These are phyloP conservation scores for Diorhabda elongata DNA, from an alignment of 1,140 invertebrate species.

Conservation along the genomic window DNA sequence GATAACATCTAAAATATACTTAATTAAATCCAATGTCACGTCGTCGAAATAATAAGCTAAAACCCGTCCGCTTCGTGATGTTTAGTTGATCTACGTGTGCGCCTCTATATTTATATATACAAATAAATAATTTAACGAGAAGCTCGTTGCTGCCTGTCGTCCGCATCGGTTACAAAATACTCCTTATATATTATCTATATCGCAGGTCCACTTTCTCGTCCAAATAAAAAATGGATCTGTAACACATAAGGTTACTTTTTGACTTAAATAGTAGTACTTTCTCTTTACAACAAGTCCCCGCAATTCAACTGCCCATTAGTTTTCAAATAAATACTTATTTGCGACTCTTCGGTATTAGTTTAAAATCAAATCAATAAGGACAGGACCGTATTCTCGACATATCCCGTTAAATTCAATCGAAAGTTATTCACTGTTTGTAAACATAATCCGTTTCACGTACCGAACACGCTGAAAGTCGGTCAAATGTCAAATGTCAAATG, in stretches of 20 bases:
- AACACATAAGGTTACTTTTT: constrained; percentile 36
- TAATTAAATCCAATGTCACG: too few relatives aligned
- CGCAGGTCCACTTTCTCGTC: constrained; percentile 30
- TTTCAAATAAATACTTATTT: constrained; percentile 22
- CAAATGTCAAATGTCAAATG: too few relatives aligned
- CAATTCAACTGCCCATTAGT: constrained; percentile 35
- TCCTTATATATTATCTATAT: neutral
- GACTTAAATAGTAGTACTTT: constrained; percentile 39
- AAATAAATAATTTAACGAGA: neutral
- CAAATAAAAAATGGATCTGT: constrained; percentile 35
- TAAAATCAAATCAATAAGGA: constrained; percentile 1
- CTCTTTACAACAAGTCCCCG: constrained; percentile 31
- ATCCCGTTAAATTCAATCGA: too few relatives aligned
- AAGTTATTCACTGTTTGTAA: too few relatives aligned
- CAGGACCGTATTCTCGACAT: neutral
- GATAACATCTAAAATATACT: too few relatives aligned
- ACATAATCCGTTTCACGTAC: too few relatives aligned
- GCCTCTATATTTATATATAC: too few relatives aligned
- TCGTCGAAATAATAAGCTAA: too few relatives aligned
- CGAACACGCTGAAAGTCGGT: too few relatives aligned
- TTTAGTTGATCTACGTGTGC: too few relatives aligned
- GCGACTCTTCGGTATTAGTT: constrained; percentile 9
- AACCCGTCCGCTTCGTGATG: too few relatives aligned
- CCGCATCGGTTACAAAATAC: neutral
- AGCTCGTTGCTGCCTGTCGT: neutral